phyloP scores from a whole-genome alignment of 2,113 vertebrate genomes.

The Acanthochromis polyacanthus region DNA sequence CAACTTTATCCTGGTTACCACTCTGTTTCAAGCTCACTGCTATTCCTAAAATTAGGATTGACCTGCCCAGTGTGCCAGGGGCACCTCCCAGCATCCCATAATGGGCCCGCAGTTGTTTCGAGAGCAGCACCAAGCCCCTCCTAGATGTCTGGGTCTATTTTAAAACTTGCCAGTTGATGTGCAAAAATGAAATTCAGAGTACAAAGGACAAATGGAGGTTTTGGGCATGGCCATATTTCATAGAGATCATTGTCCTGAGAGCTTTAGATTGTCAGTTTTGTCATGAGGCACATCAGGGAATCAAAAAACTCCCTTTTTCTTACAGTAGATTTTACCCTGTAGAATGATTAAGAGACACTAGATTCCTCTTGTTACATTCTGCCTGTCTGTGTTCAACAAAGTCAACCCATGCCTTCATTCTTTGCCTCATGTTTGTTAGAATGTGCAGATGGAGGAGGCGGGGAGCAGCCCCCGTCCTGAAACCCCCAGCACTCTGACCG shows the following conservation, averaged over 20 bases:
- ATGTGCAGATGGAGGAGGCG: conserved; percentile 75
- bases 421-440: conserved; percentile 42
- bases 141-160: conserved; percentile 60
- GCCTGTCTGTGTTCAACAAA: neutral
- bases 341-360: neutral
- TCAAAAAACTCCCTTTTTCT: neutral
- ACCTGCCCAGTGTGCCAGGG: conserved; percentile 56
- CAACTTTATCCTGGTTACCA: conserved; percentile 8
- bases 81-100: conserved; percentile 59
- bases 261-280: neutral
- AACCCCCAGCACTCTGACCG: conserved; percentile 86
- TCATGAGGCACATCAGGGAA: neutral
- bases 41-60: conserved; percentile 70
- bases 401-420: neutral
- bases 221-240: conserved; percentile 7
- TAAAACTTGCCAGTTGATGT: conserved; percentile 49
- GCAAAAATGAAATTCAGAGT: conserved; percentile 26
- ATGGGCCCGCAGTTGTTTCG: conserved; percentile 55
- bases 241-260: neutral
- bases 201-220: conserved; percentile 16
- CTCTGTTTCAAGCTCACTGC: conserved; percentile 38
- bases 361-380: neutral
- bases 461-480: conserved; percentile 80
- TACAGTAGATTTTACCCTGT: neutral
- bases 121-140: conserved; percentile 33